These are phyloP conservation scores for Kryphioiulus occultus DNA, from an alignment of 2,888 invertebrate genomes.

Conservation along the genomic window DNA sequence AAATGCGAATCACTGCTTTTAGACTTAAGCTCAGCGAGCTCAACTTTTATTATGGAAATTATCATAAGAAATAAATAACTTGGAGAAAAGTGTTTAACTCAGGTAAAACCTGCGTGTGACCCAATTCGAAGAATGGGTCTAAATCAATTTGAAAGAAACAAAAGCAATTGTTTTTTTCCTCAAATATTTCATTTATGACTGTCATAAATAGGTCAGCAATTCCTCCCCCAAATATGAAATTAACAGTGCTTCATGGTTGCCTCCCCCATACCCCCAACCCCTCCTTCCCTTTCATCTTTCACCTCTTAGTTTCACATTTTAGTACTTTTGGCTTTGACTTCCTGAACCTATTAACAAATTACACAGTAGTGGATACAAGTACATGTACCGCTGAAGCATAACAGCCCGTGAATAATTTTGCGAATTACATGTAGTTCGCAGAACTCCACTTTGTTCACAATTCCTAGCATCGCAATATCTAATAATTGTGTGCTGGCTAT, in stretches of 20 bases:
- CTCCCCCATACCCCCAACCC: neutral
- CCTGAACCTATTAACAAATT: constrained; percentile 31
- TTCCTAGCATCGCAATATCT: neutral
- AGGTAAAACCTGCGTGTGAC: neutral
- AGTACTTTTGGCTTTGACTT: neutral
- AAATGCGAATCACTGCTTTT: neutral
- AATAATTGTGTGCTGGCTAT: neutral
- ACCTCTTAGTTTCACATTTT: constrained; percentile 20
- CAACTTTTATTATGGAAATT: neutral
- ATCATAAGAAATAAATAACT: neutral
- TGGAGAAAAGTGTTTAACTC: neutral
- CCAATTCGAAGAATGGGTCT: constrained; percentile 20
- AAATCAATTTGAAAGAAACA: constrained; percentile 18
- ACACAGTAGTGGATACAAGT: neutral
- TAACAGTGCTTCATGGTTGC: constrained; percentile 20
- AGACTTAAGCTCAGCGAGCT: neutral
- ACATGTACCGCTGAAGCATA: neutral
- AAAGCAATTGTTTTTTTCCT: neutral
- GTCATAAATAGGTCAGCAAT: constrained; percentile 28
- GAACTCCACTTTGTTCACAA: constrained; percentile 20
- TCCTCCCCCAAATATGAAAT: constrained; percentile 2
- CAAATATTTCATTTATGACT: constrained; percentile 19
- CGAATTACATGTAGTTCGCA: constrained; percentile 14
- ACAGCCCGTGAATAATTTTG: constrained; percentile 22
- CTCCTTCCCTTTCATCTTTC: neutral